Conservation (phyloP, 30 jellyfish, hydroid and myxozoan genomes). For the Cassiopea andromeda region DNA sequence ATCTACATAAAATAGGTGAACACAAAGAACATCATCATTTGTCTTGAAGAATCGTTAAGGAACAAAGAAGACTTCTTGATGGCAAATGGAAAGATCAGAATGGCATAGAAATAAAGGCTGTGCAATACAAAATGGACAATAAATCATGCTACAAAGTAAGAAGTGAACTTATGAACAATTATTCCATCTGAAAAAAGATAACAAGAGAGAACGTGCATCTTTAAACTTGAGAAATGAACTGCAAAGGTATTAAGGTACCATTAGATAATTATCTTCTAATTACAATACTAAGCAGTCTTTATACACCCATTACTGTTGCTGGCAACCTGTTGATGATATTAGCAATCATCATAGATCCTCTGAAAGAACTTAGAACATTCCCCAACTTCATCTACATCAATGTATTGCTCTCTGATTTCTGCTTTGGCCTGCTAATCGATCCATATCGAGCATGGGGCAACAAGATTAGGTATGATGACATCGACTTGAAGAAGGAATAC, state of each 20-base stretch:
- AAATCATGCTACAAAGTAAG: too few relatives aligned
- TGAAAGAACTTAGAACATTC: conserved; percentile 27
- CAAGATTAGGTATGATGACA: not conserved
- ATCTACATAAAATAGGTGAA: too few relatives aligned
- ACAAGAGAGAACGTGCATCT: not conserved
- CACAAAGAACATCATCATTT: too few relatives aligned
- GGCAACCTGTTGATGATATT: conserved; percentile 29
- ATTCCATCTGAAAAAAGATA: not conserved
- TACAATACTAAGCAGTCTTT: conserved; percentile 6
- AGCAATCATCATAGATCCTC: conserved; percentile 31
- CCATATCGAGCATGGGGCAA: conserved; percentile 54
- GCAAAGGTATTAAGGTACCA: conserved; percentile 52
- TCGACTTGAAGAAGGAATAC: conserved; percentile 9
- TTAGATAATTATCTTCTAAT: not conserved
- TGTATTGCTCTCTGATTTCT: conserved; percentile 7
- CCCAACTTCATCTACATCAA: conserved; percentile 19
- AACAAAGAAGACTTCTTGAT: too few relatives aligned
- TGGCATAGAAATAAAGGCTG: too few relatives aligned
- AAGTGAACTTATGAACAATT: not conserved
- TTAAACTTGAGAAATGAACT: conserved; percentile 1
- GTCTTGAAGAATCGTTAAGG: too few relatives aligned
- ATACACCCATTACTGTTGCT: conserved; percentile 15
- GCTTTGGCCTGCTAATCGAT: conserved; percentile 28
- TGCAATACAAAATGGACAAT: too few relatives aligned
- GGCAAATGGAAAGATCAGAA: too few relatives aligned